Percentiles rank a stretch among this genome's conserved stretches.
Conservation (phyloP, 2,113 vertebrate genomes). For the Agelaius phoeniceus region DNA sequence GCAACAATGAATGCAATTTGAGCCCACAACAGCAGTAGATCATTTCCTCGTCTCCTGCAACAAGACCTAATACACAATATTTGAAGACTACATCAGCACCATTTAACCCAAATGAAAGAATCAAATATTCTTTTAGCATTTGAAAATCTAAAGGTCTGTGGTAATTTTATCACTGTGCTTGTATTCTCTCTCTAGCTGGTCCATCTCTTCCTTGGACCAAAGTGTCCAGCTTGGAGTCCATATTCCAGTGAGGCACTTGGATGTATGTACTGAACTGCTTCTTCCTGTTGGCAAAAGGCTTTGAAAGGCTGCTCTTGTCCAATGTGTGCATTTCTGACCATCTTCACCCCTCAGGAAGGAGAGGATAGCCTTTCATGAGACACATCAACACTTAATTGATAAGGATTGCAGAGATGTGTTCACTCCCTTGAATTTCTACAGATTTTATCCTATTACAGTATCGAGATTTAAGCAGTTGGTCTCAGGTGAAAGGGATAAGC, state of each 20-base stretch:
- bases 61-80: not conserved
- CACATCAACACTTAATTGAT: not conserved
- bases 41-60: not conserved
- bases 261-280: not conserved
- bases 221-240: not conserved
- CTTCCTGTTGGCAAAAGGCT: not conserved
- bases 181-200: not conserved
- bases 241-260: not conserved
- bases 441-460: not conserved
- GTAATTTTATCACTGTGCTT: not conserved
- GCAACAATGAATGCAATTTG: not conserved
- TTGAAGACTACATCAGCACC: rapidly evolving
- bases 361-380: not conserved
- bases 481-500: not conserved
- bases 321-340: not conserved
- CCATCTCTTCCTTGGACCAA: not conserved
- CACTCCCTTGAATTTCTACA: not conserved
- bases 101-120: not conserved
- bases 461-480: not conserved
- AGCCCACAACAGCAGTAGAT: not conserved
- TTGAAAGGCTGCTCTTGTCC: not conserved
- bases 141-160: not conserved
- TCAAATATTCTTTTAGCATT: not conserved
- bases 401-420: not conserved
- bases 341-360: not conserved